phyloP scores from a whole-genome alignment of 2,113 vertebrate genomes.

The Paedocypris sp. region DNA sequence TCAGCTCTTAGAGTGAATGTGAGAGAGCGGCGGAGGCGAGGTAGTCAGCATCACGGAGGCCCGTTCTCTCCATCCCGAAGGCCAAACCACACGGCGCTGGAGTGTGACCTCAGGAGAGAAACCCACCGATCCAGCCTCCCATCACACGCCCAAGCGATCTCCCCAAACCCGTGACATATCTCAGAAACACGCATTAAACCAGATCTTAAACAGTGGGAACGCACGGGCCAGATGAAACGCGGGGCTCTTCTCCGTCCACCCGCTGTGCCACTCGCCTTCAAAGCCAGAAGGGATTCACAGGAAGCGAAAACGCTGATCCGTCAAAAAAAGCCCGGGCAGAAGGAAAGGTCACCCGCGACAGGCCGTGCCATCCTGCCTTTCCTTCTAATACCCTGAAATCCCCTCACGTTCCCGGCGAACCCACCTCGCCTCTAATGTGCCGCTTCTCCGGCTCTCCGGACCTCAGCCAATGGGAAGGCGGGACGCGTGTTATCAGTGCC shows the following conservation, averaged over 20 bases:
- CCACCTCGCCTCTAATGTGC: slow-evolving; percentile 26
- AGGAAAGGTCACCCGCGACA: slow-evolving; percentile 49
- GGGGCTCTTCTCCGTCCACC: slow-evolving; percentile 16
- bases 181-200: slow-evolving; percentile 1
- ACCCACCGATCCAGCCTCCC: slow-evolving; percentile 23
- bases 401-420: slow-evolving; percentile 17
- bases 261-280: slow-evolving; percentile 31
- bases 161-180: slow-evolving; percentile 16
- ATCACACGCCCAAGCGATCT: slow-evolving; percentile 8
- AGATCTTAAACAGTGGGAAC: neutral
- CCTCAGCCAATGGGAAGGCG: slow-evolving; percentile 36
- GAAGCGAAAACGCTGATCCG: slow-evolving; percentile 32
- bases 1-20: too few species aligned
- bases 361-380: slow-evolving; percentile 43
- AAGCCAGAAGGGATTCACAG: slow-evolving; percentile 27
- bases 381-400: slow-evolving; percentile 47
- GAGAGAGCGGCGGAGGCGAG: too few species aligned
- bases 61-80: slow-evolving; percentile 44
- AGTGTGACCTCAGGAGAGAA: slow-evolving; percentile 30
- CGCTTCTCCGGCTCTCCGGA: slow-evolving; percentile 23
- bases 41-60: too few species aligned
- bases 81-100: slow-evolving; percentile 47
- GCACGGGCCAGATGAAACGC: neutral
- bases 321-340: slow-evolving; percentile 35
- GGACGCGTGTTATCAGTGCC: slow-evolving; percentile 47